Base-by-base conservation (phyloP, 1,140 invertebrate genomes). In the Chironomus striatipennis region DNA sequence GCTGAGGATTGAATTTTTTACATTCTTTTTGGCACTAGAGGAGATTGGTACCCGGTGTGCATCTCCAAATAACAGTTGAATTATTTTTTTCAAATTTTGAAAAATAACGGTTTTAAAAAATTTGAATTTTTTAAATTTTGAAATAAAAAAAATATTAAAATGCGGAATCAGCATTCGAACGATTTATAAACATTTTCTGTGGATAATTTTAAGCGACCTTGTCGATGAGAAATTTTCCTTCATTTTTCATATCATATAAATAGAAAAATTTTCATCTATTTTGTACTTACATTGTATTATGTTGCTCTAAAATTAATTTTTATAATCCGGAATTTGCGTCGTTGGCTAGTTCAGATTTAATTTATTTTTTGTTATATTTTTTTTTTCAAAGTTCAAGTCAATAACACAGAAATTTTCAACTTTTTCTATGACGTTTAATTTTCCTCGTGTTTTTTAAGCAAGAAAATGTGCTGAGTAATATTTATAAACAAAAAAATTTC, bases 261-360 rank as follows among this genome's bases (percentile, higher is more conserved):
- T 34, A 34, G 24, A 34, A 34, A 34, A 34, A 5, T n/a, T n/a
- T n/a, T n/a, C n/a, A n/a, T n/a, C 24, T 34, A 47, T 47, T 57
- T 57, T 57, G 47, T 57, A 57, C 47, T 57, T 57, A 57, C 47
- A 57, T 57, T 57, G 47, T 57, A n/a, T 57, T 57, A 57, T 57
- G 47, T n/a, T 57, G 24, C 24, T 34, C 24, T 34, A 2, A 34
- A 34, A 34, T 34, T 34, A n/a, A n/a, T 34, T 34, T 34, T 34
- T 47, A n/a, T 57, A 57, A 57, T 57, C 47, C 47, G 47, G 47
- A 57, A 57, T 57, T 57, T 57, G 47, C 47, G 47, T 57, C 47
- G 12, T 57, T 57, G n/a, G n/a, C 47, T 12, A 57, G 24, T 34
- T 34, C 24, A 34, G 24, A 34, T 34, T 2, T n/a, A 47, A 47